A percentile compares a stretch with the other conserved stretches of the same genome.
phyloP scores from a whole-genome alignment of 2,113 vertebrate genomes.

The Manacus vitellinus region DNA sequence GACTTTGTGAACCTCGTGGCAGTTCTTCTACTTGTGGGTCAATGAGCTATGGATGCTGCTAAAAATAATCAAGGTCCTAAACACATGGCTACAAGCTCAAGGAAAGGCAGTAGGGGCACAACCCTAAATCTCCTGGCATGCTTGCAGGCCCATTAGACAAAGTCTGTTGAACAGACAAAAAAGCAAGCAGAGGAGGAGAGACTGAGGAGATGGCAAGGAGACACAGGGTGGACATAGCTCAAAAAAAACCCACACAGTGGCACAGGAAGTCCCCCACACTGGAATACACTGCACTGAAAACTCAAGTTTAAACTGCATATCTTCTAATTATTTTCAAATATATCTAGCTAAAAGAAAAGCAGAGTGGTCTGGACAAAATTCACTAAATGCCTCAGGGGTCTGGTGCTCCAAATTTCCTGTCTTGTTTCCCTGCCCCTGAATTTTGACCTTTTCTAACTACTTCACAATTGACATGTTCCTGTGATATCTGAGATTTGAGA shows the following conservation, averaged over 20 bases:
- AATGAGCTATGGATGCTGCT: neutral
- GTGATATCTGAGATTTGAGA: neutral
- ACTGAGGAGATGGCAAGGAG: neutral
- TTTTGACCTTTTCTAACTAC: neutral
- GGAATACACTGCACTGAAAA: neutral
- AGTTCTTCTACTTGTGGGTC: neutral
- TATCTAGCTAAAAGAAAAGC: neutral
- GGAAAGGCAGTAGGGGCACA: neutral
- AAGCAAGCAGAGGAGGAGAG: neutral
- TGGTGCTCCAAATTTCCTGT: neutral
- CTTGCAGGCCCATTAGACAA: neutral
- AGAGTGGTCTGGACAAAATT: neutral
- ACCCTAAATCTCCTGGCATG: neutral
- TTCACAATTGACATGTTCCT: fast-evolving
- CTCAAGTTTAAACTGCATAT: neutral
- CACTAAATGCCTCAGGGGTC: neutral
- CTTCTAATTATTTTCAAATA: neutral
- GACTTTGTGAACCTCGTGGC: fast-evolving
- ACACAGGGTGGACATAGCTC: fast-evolving
- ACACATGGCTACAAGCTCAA: neutral
- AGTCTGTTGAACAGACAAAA: neutral
- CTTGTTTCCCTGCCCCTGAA: neutral
- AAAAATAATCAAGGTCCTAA: neutral
- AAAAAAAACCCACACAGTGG: neutral
- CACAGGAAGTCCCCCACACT: neutral